Base-by-base conservation (phyloP, 2,113 vertebrate species). In the Chionis minor region DNA sequence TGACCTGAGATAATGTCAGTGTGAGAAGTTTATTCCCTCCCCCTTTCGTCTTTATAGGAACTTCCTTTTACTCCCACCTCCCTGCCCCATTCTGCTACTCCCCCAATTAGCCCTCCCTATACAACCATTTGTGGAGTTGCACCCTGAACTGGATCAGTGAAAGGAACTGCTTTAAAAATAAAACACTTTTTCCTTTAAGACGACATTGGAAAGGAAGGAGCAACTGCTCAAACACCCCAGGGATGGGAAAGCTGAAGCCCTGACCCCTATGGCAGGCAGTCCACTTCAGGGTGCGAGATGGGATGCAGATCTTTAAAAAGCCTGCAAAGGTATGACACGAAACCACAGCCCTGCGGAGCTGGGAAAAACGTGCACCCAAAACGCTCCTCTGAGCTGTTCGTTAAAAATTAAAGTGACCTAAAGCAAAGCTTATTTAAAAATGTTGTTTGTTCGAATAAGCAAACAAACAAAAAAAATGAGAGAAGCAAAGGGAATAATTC, bases 371-470 rank as follows among this genome's bases (percentile, higher is more conserved):
- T 4, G 20, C 23, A 86, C 38, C n/a, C 44, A 94, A 84, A 85
- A 71, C 69, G 81, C 78, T 79, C 35, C n/a, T 79, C 49, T 28
- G 20, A 71, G 73, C 40, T 35, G 22, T 21, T 91, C 54, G 83
- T 86, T 90, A 94, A 79, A 85, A 87, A 67, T 56, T 59, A 24
- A 69, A 86, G 84, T 42, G 59, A 90, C 63, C 45, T 58, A 62
- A 71, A 93, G 85, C 62, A 83, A 80, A 94, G 66, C 51, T 62
- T 66, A 81, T 77, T 94, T 86, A 66, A 83, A 90, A 83, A 42
- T 7, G 28, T 10, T 87, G 69, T 73, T 92, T 70, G 44, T 71
- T 45, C 67, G 14, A 83, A 93, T 72, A 88, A 65, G 55, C 27
- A 79, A 30, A 21, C 8, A 82, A 32, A 75, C 23, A 72, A 74